Percentiles rank a stretch among this genome's conserved stretches.
Conservation (phyloP, 2,797 vertebrate genomes). For the Prunella strophiata region DNA sequence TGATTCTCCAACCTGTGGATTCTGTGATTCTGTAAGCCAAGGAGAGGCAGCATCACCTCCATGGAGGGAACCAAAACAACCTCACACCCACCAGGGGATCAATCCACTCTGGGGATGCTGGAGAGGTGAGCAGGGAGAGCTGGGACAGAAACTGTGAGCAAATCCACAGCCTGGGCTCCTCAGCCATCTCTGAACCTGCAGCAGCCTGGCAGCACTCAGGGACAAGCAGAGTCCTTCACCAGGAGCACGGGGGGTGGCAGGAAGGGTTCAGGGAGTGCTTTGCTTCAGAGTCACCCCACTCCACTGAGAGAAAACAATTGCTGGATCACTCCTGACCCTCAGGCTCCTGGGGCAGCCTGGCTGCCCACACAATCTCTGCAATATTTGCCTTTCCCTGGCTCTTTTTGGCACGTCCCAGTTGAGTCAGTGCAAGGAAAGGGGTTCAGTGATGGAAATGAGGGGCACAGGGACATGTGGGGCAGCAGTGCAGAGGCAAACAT, state of each 20-base stretch:
- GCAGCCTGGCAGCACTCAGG: neutral
- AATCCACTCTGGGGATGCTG: fast-evolving
- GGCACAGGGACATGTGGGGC: neutral
- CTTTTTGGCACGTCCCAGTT: neutral
- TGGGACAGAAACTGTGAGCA: neutral
- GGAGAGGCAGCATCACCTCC: neutral
- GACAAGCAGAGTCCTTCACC: neutral
- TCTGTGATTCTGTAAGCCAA: neutral
- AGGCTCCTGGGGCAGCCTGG: neutral
- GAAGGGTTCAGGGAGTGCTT: neutral
- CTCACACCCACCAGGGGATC: neutral
- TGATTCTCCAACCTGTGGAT: neutral
- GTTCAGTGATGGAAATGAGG: neutral
- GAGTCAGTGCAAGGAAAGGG: neutral
- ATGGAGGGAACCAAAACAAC: neutral
- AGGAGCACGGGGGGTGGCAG: neutral
- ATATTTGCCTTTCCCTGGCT: neutral
- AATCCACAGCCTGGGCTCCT: neutral
- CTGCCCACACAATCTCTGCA: neutral
- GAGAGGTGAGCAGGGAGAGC: neutral
- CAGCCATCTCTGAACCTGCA: neutral
- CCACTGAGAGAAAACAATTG: neutral
- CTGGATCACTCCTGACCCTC: neutral
- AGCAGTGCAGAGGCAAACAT: neutral
- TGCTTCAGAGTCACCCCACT: neutral